These are phyloP conservation scores for Stegodyphus dumicola DNA, from an alignment of 1,140 invertebrate genomes.

Conservation along the genomic window DNA sequence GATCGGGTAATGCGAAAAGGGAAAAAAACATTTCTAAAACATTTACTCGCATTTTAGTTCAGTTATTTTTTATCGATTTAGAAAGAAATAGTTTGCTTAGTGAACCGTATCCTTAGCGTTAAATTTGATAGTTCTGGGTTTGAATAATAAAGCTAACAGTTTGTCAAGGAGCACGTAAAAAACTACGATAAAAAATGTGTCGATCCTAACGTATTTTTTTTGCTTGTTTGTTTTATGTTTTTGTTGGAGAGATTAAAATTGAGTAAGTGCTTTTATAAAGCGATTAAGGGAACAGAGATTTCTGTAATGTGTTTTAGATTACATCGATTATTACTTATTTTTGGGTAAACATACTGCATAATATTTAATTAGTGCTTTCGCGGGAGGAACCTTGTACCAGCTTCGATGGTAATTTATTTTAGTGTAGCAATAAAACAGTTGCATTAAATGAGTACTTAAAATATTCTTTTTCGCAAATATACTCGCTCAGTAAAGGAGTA, in stretches of 20 bases:
- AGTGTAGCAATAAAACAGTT: no score
- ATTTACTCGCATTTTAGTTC: no score
- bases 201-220: no score
- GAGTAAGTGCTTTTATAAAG: slow-evolving; percentile 15
- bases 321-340: slow-evolving; percentile 47
- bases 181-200: no score
- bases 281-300: slow-evolving; percentile 28
- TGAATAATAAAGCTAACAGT: slow-evolving; percentile 16
- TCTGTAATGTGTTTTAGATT: slow-evolving; percentile 51
- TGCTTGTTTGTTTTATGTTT: no score
- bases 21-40: slow-evolving; percentile 1
- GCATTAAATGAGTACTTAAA: no score
- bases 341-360: slow-evolving; percentile 16
- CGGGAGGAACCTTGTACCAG: no score
- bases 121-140: slow-evolving; percentile 32
- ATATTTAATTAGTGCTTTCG: slow-evolving; percentile 11
- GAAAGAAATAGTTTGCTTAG: slow-evolving; percentile 14
- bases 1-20: slow-evolving; percentile 8
- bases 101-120: not conserved
- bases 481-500: no score
- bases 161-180: no score
- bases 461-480: no score
- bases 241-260: no score
- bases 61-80: slow-evolving; percentile 44
- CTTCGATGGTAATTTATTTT: no score